Percentiles rank a stretch among this genome's conserved stretches.
phyloP scores from a whole-genome alignment of 2,888 invertebrate species.

The Phragmatobia fuliginosa region DNA sequence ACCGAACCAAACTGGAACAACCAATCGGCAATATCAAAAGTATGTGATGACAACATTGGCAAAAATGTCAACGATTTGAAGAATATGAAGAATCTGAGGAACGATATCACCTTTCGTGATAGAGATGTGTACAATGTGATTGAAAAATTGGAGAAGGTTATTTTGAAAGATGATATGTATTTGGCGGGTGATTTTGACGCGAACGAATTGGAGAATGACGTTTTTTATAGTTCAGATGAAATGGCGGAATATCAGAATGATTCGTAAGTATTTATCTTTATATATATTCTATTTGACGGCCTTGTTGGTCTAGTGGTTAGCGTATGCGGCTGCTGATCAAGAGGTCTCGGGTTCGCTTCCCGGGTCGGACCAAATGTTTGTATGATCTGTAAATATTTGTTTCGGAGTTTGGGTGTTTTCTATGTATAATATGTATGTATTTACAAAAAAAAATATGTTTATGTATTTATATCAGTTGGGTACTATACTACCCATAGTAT shows the following conservation, averaged over 20 bases:
- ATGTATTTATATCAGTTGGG: too few species aligned
- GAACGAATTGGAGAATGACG: conserved; percentile 72
- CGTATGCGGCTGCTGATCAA: too few species aligned
- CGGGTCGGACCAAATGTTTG: too few species aligned
- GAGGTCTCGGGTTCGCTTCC: too few species aligned
- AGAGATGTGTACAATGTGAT: conserved; percentile 71
- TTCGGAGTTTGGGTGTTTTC: too few species aligned
- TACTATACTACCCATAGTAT: too few species aligned
- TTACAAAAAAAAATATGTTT: too few species aligned
- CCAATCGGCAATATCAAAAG: conserved; percentile 54
- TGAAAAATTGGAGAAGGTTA: conserved; percentile 75
- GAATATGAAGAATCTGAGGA: conserved; percentile 27
- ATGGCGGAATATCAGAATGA: conserved; percentile 72
- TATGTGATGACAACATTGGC: conserved; percentile 65
- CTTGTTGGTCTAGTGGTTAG: too few species aligned
- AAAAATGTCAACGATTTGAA: conserved; percentile 76
- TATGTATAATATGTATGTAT: too few species aligned
- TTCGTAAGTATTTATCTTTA: conserved; percentile 63
- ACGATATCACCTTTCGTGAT: conserved; percentile 45
- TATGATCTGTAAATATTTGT: too few species aligned
- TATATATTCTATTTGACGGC: too few species aligned
- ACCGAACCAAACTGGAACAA: conserved; percentile 55
- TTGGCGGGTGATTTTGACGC: conserved; percentile 72
- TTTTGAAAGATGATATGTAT: conserved; percentile 75
- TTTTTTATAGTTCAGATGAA: conserved; percentile 74